Base-by-base conservation (phyloP, 1,140 invertebrate genomes). In the Drosophila athabasca region DNA sequence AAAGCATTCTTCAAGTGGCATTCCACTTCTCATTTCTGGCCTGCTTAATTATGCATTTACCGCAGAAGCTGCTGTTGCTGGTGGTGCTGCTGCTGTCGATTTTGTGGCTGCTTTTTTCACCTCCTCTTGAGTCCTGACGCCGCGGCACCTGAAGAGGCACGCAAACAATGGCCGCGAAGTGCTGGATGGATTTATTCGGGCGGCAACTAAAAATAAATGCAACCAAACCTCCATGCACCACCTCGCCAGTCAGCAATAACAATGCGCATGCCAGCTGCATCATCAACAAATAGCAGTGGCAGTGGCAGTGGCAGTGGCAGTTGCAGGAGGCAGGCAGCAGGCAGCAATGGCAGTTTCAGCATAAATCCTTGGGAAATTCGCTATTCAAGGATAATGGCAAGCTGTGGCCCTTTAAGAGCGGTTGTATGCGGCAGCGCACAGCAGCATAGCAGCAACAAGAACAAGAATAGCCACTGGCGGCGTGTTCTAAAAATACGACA, bases 401-500 rank as follows among this genome's bases (percentile, higher is more conserved):
- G 64, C 83, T 78, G 74, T 80, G 87, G 31, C 71, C 75, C 79
- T 87, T 87, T 76, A 87, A 87, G 79, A 79, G 75, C 81, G 76
- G 80, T 79, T 69, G 83, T 80, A 83, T 82, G 70, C 75, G 70
- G 67, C 62, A 76, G 35, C 62, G 50, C 17, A 26, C 43, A 59
- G 29, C 41, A 68, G 53, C 52, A 62, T 31, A 62, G 29, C 51
- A 51, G 19, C 44, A 57, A 31, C 15, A 46, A 48, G 66, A 53
- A 31, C 61, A 67, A 62, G 39, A 77, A 53, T 67, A 81, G 69
- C 52, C 76, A 79, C 53, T 69, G 73, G 59, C 76, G 61, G 65
- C 79, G 71, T 83, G 83, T 87, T 87, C 83, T 87, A 87, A 87
- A 87, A 87, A 87, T 87, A 87, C 75, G 76, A 88, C 83, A 76